phyloP scores from a whole-genome alignment of 1,140 invertebrate genomes.

The Ylistrum balloti region DNA sequence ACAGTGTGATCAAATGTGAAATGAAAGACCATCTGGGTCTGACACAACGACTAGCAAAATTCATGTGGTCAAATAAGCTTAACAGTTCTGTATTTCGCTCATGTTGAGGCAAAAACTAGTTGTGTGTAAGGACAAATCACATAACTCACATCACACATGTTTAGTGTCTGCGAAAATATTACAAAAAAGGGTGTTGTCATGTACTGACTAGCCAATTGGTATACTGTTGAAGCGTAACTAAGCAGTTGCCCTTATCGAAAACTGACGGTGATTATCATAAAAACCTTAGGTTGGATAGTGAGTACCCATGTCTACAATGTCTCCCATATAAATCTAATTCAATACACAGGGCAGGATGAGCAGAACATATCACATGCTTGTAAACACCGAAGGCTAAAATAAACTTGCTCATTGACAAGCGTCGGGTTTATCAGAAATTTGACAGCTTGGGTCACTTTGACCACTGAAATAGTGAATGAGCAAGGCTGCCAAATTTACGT shows the following conservation, averaged over 20 bases:
- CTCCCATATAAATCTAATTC: constrained; percentile 42
- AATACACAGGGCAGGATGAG: neutral
- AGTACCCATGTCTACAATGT: constrained; percentile 43
- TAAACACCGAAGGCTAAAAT: constrained; percentile 55
- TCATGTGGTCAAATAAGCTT: too few relatives aligned
- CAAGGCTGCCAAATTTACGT: neutral
- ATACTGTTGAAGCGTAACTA: constrained; percentile 40
- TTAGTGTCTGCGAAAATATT: constrained; percentile 41
- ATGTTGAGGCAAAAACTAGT: constrained; percentile 45
- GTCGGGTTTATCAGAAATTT: constrained; percentile 44
- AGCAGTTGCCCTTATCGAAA: constrained; percentile 30
- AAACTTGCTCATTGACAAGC: constrained; percentile 48
- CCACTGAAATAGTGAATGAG: constrained; percentile 41
- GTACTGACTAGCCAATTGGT: constrained; percentile 33
- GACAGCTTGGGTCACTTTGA: neutral
- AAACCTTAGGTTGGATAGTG: neutral
- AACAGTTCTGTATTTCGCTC: too few relatives aligned
- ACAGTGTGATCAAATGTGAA: too few relatives aligned
- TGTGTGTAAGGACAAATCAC: constrained; percentile 1
- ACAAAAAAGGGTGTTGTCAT: constrained; percentile 34
- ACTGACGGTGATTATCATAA: neutral
- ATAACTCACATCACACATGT: neutral
- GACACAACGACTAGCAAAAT: too few relatives aligned
- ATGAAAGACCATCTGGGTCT: too few relatives aligned
- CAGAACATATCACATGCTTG: constrained; percentile 48